These are phyloP conservation scores for Paguma larvata DNA, from an alignment of 2,797 vertebrate genomes.

Conservation along the genomic window DNA sequence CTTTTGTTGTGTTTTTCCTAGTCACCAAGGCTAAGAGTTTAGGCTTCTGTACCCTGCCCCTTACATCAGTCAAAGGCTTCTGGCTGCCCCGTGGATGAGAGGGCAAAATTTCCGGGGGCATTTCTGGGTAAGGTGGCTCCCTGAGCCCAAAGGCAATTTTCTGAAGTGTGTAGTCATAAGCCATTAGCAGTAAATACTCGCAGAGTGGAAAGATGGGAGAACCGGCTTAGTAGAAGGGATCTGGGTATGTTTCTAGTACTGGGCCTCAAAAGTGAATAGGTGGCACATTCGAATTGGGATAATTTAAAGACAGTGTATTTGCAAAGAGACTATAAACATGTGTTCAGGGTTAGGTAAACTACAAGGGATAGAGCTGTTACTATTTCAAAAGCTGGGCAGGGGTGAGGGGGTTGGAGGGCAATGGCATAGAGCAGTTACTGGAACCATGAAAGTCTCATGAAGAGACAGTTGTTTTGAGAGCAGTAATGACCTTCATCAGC, in stretches of 20 bases:
- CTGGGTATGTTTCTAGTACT: background rate
- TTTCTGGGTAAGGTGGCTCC: background rate
- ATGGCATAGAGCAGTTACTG: background rate
- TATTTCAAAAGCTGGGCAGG: background rate
- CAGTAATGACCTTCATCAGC: background rate
- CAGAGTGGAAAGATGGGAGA: background rate
- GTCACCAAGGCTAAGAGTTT: background rate
- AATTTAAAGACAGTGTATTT: background rate
- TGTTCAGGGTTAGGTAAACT: background rate
- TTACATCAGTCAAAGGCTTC: background rate
- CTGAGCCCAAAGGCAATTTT: background rate
- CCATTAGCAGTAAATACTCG: background rate
- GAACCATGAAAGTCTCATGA: background rate
- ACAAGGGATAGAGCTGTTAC: background rate
- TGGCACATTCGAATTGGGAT: background rate
- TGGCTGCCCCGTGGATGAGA: background rate
- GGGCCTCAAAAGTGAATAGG: slow-evolving; percentile 23
- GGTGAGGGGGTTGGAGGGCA: too few species aligned
- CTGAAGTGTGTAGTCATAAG: background rate
- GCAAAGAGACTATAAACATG: background rate
- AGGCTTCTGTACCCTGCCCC: background rate
- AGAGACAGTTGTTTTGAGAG: background rate
- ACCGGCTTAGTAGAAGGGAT: background rate
- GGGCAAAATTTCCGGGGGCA: background rate
- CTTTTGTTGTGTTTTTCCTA: background rate